These are phyloP conservation scores for Pomacea maculata DNA, from an alignment of 1,140 invertebrate species.

Conservation along the genomic window DNA sequence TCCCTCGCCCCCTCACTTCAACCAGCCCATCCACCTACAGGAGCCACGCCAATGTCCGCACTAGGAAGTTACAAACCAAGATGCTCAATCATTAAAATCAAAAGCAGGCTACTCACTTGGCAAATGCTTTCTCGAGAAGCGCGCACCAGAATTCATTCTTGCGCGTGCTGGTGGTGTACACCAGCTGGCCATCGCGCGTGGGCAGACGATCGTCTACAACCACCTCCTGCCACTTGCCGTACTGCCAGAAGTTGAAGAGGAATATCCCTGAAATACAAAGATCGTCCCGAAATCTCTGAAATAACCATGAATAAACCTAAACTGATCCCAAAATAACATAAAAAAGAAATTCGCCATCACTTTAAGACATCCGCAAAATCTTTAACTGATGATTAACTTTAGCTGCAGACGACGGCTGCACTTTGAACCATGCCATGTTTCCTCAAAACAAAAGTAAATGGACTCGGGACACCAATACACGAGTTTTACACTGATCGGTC, in stretches of 20 bases:
- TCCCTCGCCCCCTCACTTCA: too few relatives aligned
- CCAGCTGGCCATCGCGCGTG: constrained; percentile 85
- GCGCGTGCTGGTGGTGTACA: constrained; percentile 93
- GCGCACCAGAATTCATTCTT: constrained; percentile 95
- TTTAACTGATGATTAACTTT: background rate
- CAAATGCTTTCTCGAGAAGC: constrained; percentile 96
- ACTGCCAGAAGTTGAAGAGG: constrained; percentile 78
- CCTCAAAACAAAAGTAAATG: background rate
- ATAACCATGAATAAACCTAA: background rate
- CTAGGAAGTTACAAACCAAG: too few relatives aligned
- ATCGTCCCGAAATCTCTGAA: background rate
- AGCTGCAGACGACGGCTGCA: too few relatives aligned
- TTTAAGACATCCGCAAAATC: background rate
- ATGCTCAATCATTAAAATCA: too few relatives aligned
- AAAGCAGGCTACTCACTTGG: constrained; percentile 75
- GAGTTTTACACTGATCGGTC: too few relatives aligned
- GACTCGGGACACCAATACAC: too few relatives aligned
- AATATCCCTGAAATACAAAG: constrained; percentile 75
- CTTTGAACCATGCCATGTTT: background rate
- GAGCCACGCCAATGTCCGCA: too few relatives aligned
- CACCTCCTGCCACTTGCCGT: constrained; percentile 83
- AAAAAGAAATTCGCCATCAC: background rate
- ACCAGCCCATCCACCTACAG: too few relatives aligned
- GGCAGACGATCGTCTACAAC: constrained; percentile 95
- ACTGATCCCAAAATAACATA: background rate